Conservation (phyloP, 1,140 invertebrate species). For the Babylonia areolata region DNA sequence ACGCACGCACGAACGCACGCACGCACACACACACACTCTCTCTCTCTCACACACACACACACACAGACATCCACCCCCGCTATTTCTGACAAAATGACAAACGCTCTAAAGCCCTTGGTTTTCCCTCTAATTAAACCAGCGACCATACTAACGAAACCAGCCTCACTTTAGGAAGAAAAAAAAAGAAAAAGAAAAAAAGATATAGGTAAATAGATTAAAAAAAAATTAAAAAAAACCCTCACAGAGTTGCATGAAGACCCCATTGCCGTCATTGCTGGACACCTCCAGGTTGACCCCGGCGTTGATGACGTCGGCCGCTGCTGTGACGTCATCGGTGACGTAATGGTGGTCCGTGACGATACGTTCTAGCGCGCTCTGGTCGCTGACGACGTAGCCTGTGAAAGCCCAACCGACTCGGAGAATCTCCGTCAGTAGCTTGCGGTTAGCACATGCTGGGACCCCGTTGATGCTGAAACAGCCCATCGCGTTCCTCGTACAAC, state of each 20-base stretch:
- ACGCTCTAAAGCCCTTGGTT: too few species aligned
- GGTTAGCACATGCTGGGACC: constrained; percentile 71
- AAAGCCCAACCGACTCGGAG: constrained; percentile 71
- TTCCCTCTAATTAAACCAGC: too few species aligned
- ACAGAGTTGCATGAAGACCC: neutral
- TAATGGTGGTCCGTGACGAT: constrained; percentile 58
- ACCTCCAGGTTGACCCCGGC: constrained; percentile 41
- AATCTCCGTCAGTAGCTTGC: constrained; percentile 67
- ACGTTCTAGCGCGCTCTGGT: constrained; percentile 66
- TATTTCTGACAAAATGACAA: too few species aligned
- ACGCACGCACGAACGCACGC: too few species aligned
- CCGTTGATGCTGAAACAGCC: constrained; percentile 65
- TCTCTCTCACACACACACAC: too few species aligned
- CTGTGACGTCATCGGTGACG: constrained; percentile 41
- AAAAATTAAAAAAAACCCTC: too few species aligned
- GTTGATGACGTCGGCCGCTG: constrained; percentile 50
- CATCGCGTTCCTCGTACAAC: constrained; percentile 54
- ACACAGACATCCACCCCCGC: too few species aligned
- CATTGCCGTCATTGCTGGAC: neutral
- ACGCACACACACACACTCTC: too few species aligned
- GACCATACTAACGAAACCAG: too few species aligned
- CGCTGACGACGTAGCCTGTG: constrained; percentile 71
- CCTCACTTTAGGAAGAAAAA: too few species aligned
- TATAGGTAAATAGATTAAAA: too few species aligned
- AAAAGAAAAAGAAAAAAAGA: too few species aligned